phyloP scores from a whole-genome alignment of 2,888 invertebrate species.

The Pheosia gnoma region DNA sequence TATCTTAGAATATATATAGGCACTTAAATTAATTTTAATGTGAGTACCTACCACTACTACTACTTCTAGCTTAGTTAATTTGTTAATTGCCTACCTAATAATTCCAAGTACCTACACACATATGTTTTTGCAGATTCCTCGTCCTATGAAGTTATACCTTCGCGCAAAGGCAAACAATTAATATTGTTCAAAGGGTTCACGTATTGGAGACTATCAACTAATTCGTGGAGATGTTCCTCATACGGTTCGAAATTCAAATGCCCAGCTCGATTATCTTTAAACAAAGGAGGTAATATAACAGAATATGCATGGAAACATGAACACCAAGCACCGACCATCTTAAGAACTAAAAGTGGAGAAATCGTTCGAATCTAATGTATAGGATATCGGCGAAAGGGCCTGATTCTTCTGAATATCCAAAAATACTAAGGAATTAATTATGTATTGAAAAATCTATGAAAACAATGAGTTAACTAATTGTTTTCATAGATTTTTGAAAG shows the following conservation, averaged over 20 bases:
- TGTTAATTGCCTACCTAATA: too few relatives aligned
- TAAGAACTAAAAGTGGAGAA: neutral
- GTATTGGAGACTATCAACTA: neutral
- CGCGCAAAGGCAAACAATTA: neutral
- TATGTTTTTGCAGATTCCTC: neutral
- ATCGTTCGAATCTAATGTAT: neutral
- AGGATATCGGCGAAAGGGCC: too few relatives aligned
- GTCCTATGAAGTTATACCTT: neutral
- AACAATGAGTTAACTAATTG: too few relatives aligned
- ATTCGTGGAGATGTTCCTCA: neutral
- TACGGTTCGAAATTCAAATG: neutral
- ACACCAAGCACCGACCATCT: neutral
- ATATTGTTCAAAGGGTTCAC: neutral
- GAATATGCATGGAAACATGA: neutral
- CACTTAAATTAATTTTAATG: too few relatives aligned
- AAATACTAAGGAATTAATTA: too few relatives aligned
- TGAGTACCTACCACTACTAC: too few relatives aligned
- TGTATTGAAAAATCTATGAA: too few relatives aligned
- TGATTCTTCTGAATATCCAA: too few relatives aligned
- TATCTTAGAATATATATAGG: too few relatives aligned
- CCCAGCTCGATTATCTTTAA: neutral
- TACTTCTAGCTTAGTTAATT: too few relatives aligned
- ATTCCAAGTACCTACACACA: too few relatives aligned
- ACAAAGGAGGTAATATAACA: neutral
- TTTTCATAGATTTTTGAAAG: too few relatives aligned